These are phyloP conservation scores for Bombus terrestris DNA, from an alignment of 1,140 invertebrate species.

Conservation along the genomic window DNA sequence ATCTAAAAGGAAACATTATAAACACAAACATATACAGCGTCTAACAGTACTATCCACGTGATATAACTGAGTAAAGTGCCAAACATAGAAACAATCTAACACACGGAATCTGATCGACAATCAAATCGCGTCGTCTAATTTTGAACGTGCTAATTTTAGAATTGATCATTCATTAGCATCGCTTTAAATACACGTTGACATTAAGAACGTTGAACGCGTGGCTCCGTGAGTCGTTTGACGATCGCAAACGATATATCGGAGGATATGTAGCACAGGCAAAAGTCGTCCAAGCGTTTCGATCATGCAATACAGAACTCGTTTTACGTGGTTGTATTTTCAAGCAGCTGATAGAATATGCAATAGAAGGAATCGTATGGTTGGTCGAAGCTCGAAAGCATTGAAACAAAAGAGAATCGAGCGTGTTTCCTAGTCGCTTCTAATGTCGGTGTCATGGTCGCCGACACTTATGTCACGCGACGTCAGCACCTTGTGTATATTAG, in stretches of 20 bases:
- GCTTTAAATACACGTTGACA: neutral
- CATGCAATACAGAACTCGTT: neutral
- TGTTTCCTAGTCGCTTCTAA: conserved; percentile 64
- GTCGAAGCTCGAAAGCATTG: conserved; percentile 6
- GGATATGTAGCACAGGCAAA: neutral
- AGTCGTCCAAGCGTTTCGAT: neutral
- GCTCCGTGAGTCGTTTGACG: conserved; percentile 6
- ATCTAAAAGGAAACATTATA: neutral
- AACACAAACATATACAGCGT: neutral
- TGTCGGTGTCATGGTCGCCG: conserved; percentile 72
- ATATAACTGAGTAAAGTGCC: neutral
- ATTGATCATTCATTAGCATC: neutral
- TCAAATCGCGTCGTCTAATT: neutral
- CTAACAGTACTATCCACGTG: neutral
- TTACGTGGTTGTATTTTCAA: conserved; percentile 7
- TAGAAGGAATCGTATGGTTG: neutral
- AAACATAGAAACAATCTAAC: neutral
- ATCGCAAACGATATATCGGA: neutral
- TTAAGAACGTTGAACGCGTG: conserved; percentile 19
- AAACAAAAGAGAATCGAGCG: conserved; percentile 63
- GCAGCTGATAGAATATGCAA: neutral
- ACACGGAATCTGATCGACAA: neutral
- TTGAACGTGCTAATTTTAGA: conserved; percentile 9
- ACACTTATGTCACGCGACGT: conserved; percentile 54
- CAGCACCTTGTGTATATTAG: conserved; percentile 10